Percentiles rank a stretch among this genome's conserved stretches.
These are phyloP conservation scores for Hyles lineata DNA, from an alignment of 2,888 invertebrate genomes.

Conservation along the genomic window DNA sequence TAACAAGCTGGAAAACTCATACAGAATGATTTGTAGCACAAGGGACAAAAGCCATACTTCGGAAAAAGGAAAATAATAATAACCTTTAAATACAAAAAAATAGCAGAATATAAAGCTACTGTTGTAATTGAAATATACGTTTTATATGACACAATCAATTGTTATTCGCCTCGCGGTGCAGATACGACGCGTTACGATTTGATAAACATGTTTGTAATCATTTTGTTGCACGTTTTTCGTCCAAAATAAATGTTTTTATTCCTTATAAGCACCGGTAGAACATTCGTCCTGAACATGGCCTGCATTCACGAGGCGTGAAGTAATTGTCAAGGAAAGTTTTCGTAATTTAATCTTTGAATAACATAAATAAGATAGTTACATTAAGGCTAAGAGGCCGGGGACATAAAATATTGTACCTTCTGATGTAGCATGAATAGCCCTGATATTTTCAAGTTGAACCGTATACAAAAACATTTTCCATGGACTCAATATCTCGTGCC, in stretches of 20 bases:
- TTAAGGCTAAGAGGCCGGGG: slow-evolving; percentile 33
- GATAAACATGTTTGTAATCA: slow-evolving; percentile 61
- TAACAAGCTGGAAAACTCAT: no score
- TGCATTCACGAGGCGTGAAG: slow-evolving; percentile 55
- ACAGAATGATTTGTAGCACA: no score
- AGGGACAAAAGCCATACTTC: no score
- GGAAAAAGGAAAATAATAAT: no score
- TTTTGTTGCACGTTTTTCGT: slow-evolving; percentile 50
- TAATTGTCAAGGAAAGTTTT: slow-evolving; percentile 46
- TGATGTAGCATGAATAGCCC: slow-evolving; percentile 14
- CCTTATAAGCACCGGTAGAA: slow-evolving; percentile 51
- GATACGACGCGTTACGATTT: slow-evolving; percentile 52
- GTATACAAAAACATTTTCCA: background rate
- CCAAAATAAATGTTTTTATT: slow-evolving; percentile 55
- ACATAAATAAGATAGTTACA: slow-evolving; percentile 44
- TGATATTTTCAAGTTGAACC: background rate
- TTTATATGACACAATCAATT: slow-evolving; percentile 52
- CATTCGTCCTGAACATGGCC: slow-evolving; percentile 50
- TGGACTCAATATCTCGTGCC: no score
- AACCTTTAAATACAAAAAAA: no score
- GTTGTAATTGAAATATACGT: slow-evolving; percentile 30
- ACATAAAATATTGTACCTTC: slow-evolving; percentile 24
- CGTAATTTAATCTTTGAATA: slow-evolving; percentile 47
- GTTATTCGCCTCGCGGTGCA: slow-evolving; percentile 52
- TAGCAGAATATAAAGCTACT: background rate